Evolutionary conservation across 2,797 vertebrate species (phyloP).

Genomic region (Otolemur crassicaudatus): DNA sequence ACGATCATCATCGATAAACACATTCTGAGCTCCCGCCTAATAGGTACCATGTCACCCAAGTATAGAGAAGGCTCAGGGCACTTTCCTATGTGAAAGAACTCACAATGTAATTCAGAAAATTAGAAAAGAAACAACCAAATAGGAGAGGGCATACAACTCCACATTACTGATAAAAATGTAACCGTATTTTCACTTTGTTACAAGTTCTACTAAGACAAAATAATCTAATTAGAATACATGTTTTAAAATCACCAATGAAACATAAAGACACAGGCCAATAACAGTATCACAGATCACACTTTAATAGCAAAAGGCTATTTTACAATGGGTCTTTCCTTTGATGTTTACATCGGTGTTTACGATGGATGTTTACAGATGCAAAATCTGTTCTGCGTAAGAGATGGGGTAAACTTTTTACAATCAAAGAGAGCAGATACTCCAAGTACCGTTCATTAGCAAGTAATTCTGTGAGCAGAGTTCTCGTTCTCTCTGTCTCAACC

Average conservation of each 20-base stretch:
- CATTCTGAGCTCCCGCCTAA: too few species aligned
- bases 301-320: neutral
- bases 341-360: neutral
- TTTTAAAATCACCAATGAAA: neutral
- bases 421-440: neutral
- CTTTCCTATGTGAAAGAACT: neutral
- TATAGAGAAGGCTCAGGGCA: too few species aligned
- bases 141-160: neutral
- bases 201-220: neutral
- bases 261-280: neutral
- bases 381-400: neutral
- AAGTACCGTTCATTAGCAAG: neutral
- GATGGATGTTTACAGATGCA: neutral
- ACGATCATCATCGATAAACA: neutral
- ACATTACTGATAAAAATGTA: neutral
- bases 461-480: neutral
- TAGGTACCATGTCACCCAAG: neutral
- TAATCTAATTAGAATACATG: neutral
- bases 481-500: neutral
- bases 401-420: neutral
- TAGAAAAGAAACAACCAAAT: neutral
- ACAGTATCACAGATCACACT: neutral
- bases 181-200: neutral
- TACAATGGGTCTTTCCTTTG: neutral
- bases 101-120: neutral